Evolutionary conservation across 2,113 vertebrate genomes (phyloP).

Genomic region (Clupea harengus): DNA sequence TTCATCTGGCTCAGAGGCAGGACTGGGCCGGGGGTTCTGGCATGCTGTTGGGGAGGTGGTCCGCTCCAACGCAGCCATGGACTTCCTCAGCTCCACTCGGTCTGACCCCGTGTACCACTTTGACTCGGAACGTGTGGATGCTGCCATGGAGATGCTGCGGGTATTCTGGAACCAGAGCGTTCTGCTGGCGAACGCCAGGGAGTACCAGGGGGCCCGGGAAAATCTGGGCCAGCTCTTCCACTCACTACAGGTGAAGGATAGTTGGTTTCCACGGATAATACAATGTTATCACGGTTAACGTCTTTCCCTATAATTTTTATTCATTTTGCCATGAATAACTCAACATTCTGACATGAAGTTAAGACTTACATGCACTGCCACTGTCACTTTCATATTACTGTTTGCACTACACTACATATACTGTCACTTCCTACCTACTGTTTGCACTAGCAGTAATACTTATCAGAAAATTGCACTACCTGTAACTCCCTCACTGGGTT

Average conservation of each 20-base stretch:
- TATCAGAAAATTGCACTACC: no score
- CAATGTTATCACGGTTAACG: background rate
- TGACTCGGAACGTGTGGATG: conserved; percentile 74
- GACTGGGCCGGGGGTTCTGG: conserved; percentile 72
- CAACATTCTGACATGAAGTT: background rate
- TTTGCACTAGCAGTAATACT: no score
- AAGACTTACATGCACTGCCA: no score
- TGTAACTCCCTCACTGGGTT: no score
- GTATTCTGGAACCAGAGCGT: conserved; percentile 68
- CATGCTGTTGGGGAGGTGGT: conserved; percentile 78
- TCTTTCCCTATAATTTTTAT: background rate
- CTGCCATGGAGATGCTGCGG: conserved; percentile 58
- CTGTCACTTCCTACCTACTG: no score
- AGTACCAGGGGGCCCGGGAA: conserved; percentile 71
- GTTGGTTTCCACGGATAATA: background rate
- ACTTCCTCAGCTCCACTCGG: conserved; percentile 72
- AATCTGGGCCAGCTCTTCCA: conserved; percentile 78
- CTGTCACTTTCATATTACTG: no score
- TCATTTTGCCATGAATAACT: background rate
- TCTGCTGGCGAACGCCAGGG: conserved; percentile 59
- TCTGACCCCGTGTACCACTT: conserved; percentile 81
- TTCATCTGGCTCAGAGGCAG: conserved; percentile 51
- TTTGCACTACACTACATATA: no score
- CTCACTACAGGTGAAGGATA: conserved; percentile 74
- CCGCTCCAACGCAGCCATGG: conserved; percentile 77